Percentiles rank a stretch among this genome's conserved stretches.
These are phyloP conservation scores for Lynx canadensis DNA, from an alignment of 2,113 vertebrate species.

Conservation along the genomic window DNA sequence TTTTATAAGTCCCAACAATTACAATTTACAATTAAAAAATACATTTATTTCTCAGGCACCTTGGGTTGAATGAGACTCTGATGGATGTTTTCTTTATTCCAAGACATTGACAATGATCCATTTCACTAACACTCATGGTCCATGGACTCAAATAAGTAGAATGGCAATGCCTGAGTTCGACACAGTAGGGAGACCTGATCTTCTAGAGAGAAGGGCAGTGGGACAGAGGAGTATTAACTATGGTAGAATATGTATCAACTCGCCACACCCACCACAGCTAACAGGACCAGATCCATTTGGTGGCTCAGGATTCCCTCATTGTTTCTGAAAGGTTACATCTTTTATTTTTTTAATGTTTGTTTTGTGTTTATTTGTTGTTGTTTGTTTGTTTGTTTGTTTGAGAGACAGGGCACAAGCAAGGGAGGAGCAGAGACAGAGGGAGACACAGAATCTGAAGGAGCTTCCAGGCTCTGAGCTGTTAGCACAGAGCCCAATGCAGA, in stretches of 20 bases:
- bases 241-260: too few species aligned
- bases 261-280: background rate
- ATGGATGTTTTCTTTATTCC: background rate
- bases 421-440: too few species aligned
- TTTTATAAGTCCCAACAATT: background rate
- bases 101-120: background rate
- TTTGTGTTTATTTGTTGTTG: too few species aligned
- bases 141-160: background rate
- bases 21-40: background rate
- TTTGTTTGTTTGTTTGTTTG: too few species aligned
- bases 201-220: background rate
- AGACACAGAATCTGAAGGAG: too few species aligned
- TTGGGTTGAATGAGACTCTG: background rate
- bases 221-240: too few species aligned
- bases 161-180: background rate
- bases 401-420: too few species aligned
- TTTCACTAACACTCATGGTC: background rate
- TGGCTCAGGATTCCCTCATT: background rate
- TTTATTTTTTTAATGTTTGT: too few species aligned
- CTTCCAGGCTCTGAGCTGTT: too few species aligned
- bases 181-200: background rate
- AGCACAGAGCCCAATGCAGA: too few species aligned
- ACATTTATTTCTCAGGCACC: background rate
- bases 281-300: background rate
- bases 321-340: background rate